Base-by-base conservation (phyloP, 2,888 invertebrate species). In the Scaptomyza reducta region DNA sequence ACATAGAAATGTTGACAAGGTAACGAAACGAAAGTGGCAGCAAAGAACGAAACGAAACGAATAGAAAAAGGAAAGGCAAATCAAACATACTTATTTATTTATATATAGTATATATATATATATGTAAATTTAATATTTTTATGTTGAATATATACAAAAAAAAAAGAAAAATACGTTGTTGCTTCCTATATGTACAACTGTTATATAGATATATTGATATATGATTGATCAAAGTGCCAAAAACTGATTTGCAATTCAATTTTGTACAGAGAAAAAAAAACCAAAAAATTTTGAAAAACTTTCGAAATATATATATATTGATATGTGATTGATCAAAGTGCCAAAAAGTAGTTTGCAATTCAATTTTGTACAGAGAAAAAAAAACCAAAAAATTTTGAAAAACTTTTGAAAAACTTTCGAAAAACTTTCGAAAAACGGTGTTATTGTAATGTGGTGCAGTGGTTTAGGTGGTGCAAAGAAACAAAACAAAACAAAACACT, bases 401-500 rank as follows among this genome's bases (percentile, higher is more conserved):
- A 13, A 14, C 14, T 5, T 22, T 35, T 6, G 29, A 0, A 25
- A 49, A 18, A 22, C 53, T 27, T 35, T 14, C 10, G 6, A 22
- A 46, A 6, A 31, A 25, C 27, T 18, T 11, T 18, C 58, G 57
- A 14, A n/a, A n/a, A n/a, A n/a, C n/a, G n/a, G 22, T 22, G 22
- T 22, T 2, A 22, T 50, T 22, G 64, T 33, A 45, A 55, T 55
- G 25, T 33, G 31, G 33, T 53, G 50, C 38, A 14, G n/a, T 40
- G 11, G n/a, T 10, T 41, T 14, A 7, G 16, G 33, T 14, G 50
- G 18, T 49, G 59, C 38, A 38, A 38, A 38, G 3, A 13, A 33
- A 6, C 3, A 35, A 6, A 35, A 33, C 10, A 31, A 31, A 31
- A 38, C 38, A 1, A n/a, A 14, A 31, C 69, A 94, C 97, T 96